Percentiles rank a stretch among this genome's conserved stretches.
Evolutionary conservation across 2,113 vertebrate genomes (phyloP).

Genomic region (Trochalopteron elliotii): DNA sequence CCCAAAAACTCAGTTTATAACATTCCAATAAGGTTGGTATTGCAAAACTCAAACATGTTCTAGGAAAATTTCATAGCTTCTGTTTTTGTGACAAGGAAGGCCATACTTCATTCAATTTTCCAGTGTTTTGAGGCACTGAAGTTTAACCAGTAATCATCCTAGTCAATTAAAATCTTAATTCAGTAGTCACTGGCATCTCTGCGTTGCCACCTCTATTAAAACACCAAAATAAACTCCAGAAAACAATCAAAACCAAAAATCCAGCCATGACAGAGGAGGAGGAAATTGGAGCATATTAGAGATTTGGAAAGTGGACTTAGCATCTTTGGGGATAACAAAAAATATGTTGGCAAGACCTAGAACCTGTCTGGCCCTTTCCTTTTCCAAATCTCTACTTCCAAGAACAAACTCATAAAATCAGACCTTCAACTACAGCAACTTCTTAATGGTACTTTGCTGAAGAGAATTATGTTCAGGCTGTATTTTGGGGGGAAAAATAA

Average conservation of each 20-base stretch:
- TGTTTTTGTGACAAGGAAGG: slow-evolving; percentile 48
- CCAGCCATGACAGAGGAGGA: background rate
- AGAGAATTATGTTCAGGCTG: slow-evolving; percentile 1
- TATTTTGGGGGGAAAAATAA: background rate
- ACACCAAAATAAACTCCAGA: background rate
- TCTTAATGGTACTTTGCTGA: slow-evolving; percentile 32
- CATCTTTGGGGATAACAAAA: background rate
- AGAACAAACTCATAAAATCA: background rate
- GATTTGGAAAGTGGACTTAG: background rate
- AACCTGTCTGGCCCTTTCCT: background rate
- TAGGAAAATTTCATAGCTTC: slow-evolving; percentile 42
- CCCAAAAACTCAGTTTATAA: background rate
- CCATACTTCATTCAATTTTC: slow-evolving; percentile 28
- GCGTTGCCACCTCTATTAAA: background rate
- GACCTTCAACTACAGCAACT: background rate
- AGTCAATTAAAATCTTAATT: slow-evolving; percentile 10
- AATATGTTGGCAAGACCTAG: background rate
- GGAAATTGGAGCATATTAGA: background rate
- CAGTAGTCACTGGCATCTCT: background rate
- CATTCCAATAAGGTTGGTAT: slow-evolving; percentile 68
- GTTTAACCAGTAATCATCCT: slow-evolving; percentile 61
- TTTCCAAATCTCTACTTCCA: background rate
- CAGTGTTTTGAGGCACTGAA: slow-evolving; percentile 49
- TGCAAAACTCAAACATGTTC: background rate
- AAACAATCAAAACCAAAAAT: background rate